Evolutionary conservation across 2,113 vertebrate genomes (phyloP), one percentile per base, ranked within the genome.

Genomic region (Notarius lentiginosus): DNA sequence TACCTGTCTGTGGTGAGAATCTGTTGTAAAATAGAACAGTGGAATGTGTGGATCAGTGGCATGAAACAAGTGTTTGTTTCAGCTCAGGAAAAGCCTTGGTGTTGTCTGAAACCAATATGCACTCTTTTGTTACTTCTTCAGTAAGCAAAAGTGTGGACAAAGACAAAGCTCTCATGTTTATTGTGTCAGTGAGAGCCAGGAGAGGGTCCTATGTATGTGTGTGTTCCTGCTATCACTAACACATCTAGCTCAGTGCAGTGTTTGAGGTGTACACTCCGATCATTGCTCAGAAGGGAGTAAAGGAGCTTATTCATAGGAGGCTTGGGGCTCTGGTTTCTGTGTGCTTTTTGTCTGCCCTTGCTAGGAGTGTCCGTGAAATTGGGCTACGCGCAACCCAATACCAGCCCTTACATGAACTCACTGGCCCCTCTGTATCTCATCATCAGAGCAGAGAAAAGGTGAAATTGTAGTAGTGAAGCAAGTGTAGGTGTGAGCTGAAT

Each of bases 321-420:
- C 91, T 90, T 75, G 63, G 7, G 90, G 90, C 89, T 95, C 93
- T 90, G 91, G 91, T 95, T 95, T 94, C 94, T 92, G 91, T 92
- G 90, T 83, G 85, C 75, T 93, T 93, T 95, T 95, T 95, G 94
- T 95, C 89, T 90, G 83, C 84, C 87, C 83, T 91, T 89, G 92
- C 91, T 77, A 84, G 93, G 90, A 86, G 90, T 92, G 92, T 88
- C 92, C 90, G 89, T 88, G 91, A 93, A 94, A 95, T 94, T 91
- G 94, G 93, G 89, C 92, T 93, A 93, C 90, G 91, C 82, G 93
- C 88, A 95, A 95, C 93, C 90, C 91, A 90, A 95, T 90, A 94
- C 92, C 87, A 86, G 3, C 90, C 92, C 88, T 93, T 88, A 89
- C 85, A 86, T 92, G 93, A 92, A 88, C 92, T 92, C 92, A 87